phyloP scores from a whole-genome alignment of 2,113 vertebrate genomes.

The Andinoacara biseriatus region DNA sequence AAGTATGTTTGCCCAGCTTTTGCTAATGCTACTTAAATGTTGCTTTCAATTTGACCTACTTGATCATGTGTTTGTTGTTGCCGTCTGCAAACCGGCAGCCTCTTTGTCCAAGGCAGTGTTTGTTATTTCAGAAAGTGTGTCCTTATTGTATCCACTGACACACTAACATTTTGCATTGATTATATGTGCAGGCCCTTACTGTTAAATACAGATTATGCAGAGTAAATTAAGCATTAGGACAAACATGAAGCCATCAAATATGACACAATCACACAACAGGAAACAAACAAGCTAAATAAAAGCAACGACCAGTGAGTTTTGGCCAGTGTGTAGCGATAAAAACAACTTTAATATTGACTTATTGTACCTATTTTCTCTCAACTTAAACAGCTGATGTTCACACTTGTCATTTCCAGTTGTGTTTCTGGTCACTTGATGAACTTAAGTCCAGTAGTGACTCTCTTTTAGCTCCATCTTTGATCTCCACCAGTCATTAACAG shows the following conservation, averaged over 20 bases:
- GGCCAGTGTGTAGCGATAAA: background rate
- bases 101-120: background rate
- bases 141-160: background rate
- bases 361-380: background rate
- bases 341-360: background rate
- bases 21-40: background rate
- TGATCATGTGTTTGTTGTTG: background rate
- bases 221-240: background rate
- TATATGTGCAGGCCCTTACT: background rate
- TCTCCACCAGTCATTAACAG: background rate
- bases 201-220: fast-evolving
- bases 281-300: background rate
- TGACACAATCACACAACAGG: background rate
- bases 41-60: constrained; percentile 13
- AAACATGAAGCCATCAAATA: background rate
- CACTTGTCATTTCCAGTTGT: background rate
- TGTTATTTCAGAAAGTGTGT: background rate
- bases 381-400: background rate
- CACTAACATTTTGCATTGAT: background rate
- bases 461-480: background rate
- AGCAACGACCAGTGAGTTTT: background rate
- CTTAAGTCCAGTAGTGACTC: background rate
- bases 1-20: background rate
- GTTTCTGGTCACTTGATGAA: background rate
- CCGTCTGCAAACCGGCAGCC: background rate